Conservation (phyloP, 1,140 invertebrate species). For the Drosophila kohkoa region DNA sequence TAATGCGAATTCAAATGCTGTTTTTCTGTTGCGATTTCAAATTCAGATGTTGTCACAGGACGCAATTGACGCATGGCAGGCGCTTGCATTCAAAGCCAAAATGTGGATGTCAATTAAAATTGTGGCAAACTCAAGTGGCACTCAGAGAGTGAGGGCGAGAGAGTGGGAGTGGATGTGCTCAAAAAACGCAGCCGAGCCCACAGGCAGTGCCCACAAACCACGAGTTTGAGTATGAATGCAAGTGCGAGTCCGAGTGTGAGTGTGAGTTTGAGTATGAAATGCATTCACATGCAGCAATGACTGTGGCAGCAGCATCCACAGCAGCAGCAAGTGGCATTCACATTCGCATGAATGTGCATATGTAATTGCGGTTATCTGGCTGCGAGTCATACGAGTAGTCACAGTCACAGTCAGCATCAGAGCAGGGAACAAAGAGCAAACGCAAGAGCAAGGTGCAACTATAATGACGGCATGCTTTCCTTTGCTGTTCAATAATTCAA, state of each 20-base stretch:
- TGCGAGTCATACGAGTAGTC: conserved; percentile 34
- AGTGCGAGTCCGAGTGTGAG: not conserved
- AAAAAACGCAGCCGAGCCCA: conserved; percentile 33
- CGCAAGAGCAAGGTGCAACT: not conserved
- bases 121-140: conserved; percentile 77
- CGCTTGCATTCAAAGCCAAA: conserved; percentile 44
- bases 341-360: conserved; percentile 78
- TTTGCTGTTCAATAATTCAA: conserved; percentile 73
- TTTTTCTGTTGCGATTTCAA: not conserved
- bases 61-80: conserved; percentile 25
- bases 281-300: conserved; percentile 24
- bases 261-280: conserved; percentile 2
- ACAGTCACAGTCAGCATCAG: not conserved
- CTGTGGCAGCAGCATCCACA: conserved; percentile 50
- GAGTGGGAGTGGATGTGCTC: not conserved
- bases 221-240: not conserved
- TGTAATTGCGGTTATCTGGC: conserved; percentile 73
- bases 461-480: conserved; percentile 42
- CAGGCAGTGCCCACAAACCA: conserved; percentile 1
- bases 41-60: conserved; percentile 25
- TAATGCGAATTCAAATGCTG: not conserved
- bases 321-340: conserved; percentile 66
- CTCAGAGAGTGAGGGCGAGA: conserved; percentile 20
- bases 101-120: conserved; percentile 77
- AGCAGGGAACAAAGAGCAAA: no score